A percentile compares a stretch with the other conserved stretches of the same genome.
Conservation (phyloP, 2,888 invertebrate genomes). For the Troides helena region DNA sequence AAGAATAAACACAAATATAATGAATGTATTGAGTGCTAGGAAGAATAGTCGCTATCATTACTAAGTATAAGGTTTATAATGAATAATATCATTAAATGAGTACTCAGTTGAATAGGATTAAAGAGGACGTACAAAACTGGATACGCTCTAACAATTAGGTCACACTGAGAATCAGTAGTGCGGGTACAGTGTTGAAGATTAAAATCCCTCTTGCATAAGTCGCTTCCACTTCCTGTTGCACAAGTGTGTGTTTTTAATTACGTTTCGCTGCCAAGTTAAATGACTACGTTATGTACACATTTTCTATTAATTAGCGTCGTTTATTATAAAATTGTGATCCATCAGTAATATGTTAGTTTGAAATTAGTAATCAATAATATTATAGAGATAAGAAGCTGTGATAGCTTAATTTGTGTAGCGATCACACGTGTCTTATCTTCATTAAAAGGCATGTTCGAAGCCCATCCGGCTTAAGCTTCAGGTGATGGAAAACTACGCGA, state of each 20-base stretch:
- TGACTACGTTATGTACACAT: not conserved
- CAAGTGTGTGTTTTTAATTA: not conserved
- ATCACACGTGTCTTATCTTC: too few relatives aligned
- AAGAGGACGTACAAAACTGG: not conserved
- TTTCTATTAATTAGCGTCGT: not conserved
- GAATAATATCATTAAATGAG: not conserved
- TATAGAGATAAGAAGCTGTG: too few relatives aligned
- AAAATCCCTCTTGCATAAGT: not conserved
- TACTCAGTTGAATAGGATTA: not conserved
- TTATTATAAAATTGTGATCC: not conserved
- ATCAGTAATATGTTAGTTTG: not conserved
- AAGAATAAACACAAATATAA: too few relatives aligned
- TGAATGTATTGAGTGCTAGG: too few relatives aligned
- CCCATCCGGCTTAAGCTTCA: too few relatives aligned
- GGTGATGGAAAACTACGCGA: too few relatives aligned
- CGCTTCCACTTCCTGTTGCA: conserved; percentile 1
- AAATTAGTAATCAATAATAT: too few relatives aligned
- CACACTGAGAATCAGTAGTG: not conserved
- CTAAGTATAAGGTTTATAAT: not conserved
- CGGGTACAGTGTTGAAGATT: conserved; percentile 1
- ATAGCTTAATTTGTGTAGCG: too few relatives aligned
- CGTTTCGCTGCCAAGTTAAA: not conserved
- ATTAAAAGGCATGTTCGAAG: too few relatives aligned
- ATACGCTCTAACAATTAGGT: conserved; percentile 1
- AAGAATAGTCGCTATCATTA: too few relatives aligned